Evolutionary conservation across 2,797 vertebrate genomes (phyloP).

Genomic region (Gymnopithys bicolor): DNA sequence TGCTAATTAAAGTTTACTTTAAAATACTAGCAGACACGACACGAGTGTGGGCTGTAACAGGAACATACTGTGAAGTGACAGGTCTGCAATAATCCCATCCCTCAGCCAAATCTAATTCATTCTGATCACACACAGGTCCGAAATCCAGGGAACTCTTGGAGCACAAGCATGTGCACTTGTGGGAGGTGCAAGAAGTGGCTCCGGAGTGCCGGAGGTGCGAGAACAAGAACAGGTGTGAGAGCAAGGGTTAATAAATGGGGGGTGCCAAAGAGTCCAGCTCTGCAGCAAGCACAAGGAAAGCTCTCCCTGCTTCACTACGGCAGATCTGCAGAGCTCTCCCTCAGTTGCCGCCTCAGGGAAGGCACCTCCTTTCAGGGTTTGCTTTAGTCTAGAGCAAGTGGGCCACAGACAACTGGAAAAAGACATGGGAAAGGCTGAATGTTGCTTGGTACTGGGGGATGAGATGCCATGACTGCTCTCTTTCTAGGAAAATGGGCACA

Average conservation of each 20-base stretch:
- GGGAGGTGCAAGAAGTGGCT: slow-evolving; percentile 64
- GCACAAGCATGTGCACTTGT: slow-evolving; percentile 59
- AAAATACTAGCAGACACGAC: slow-evolving; percentile 67
- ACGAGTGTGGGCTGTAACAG: slow-evolving; percentile 67
- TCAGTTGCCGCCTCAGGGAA: rapidly evolving
- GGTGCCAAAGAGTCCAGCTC: not conserved
- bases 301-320: rapidly evolving
- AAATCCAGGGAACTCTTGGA: slow-evolving; percentile 56
- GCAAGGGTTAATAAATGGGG: slow-evolving; percentile 20
- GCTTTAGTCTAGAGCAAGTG: not conserved
- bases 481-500: not conserved
- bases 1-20: slow-evolving; percentile 66
- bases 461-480: rapidly evolving
- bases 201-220: not conserved
- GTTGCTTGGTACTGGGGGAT: rapidly evolving
- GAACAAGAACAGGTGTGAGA: slow-evolving; percentile 51
- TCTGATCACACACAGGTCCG: slow-evolving; percentile 31
- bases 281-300: not conserved
- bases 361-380: not conserved
- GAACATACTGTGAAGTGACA: slow-evolving; percentile 71
- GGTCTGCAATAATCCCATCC: slow-evolving; percentile 63
- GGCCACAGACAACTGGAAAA: rapidly evolving
- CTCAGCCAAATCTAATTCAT: slow-evolving; percentile 59
- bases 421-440: not conserved
- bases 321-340: not conserved